phyloP scores from a whole-genome alignment of 2,113 vertebrate species.

The Choloepus hoffmanni region DNA sequence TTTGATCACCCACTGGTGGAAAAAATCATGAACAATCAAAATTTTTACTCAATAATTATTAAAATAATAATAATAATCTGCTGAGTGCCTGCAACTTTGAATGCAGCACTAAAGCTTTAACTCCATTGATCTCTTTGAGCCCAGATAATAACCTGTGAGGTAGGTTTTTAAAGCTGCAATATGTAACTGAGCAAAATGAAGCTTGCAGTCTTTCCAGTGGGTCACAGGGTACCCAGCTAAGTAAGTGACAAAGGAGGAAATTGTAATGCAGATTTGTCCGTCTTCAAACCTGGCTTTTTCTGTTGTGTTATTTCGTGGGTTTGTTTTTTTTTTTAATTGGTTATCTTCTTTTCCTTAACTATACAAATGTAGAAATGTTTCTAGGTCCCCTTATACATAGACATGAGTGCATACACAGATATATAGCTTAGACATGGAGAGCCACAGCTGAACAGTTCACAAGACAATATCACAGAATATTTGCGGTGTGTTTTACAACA shows the following conservation, averaged over 20 bases:
- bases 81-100: background rate
- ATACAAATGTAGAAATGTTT: background rate
- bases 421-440: background rate
- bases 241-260: background rate
- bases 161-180: background rate
- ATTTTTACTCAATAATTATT: background rate
- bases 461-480: background rate
- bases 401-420: background rate
- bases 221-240: background rate
- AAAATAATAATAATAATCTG: background rate
- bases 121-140: background rate
- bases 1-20: background rate
- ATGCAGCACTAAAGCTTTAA: background rate
- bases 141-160: background rate
- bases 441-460: background rate
- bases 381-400: background rate
- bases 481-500: background rate
- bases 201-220: background rate
- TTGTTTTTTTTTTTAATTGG: background rate
- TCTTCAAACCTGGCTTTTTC: background rate
- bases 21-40: background rate
- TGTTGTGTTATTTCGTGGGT: background rate
- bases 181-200: background rate
- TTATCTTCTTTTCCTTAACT: background rate
- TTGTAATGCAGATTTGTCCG: background rate